Conservation (phyloP, 2,797 vertebrate genomes). For the Pangasius mekongensis region DNA sequence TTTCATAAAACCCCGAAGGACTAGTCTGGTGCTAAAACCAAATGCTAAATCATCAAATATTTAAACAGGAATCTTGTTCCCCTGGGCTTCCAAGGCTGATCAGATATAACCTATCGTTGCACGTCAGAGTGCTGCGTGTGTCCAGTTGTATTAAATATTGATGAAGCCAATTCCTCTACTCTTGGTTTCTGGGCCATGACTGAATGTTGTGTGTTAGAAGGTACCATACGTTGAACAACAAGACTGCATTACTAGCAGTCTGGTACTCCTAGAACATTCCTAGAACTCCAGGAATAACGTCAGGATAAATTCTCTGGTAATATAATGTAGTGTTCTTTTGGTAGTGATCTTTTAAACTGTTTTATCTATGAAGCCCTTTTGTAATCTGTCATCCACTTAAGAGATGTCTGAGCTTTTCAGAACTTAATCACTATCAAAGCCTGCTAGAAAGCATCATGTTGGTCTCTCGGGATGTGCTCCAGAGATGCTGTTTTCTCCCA, state of each 20-base stretch:
- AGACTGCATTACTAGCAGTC: neutral
- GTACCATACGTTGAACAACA: neutral
- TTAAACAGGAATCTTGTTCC: constrained; percentile 67
- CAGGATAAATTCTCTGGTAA: neutral
- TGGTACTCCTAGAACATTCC: neutral
- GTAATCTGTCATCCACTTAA: neutral
- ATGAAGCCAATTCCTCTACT: constrained; percentile 58
- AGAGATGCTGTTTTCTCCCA: constrained; percentile 18
- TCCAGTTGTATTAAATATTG: constrained; percentile 67
- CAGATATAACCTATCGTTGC: constrained; percentile 65
- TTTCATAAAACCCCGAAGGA: constrained; percentile 51
- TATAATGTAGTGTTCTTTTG: neutral
- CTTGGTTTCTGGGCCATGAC: constrained; percentile 48
- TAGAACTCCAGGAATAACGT: neutral
- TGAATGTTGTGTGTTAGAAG: neutral
- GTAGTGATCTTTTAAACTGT: neutral
- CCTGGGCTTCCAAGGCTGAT: constrained; percentile 61
- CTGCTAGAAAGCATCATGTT: neutral
- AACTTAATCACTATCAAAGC: neutral
- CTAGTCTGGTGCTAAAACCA: constrained; percentile 62
- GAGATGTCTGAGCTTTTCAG: neutral
- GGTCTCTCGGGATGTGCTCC: neutral
- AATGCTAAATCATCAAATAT: constrained; percentile 69
- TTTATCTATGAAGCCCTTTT: neutral
- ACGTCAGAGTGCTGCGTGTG: constrained; percentile 42